Percentiles rank a stretch among this genome's conserved stretches.
Evolutionary conservation across 2,113 vertebrate species (phyloP).

Genomic region (Rana temporaria): DNA sequence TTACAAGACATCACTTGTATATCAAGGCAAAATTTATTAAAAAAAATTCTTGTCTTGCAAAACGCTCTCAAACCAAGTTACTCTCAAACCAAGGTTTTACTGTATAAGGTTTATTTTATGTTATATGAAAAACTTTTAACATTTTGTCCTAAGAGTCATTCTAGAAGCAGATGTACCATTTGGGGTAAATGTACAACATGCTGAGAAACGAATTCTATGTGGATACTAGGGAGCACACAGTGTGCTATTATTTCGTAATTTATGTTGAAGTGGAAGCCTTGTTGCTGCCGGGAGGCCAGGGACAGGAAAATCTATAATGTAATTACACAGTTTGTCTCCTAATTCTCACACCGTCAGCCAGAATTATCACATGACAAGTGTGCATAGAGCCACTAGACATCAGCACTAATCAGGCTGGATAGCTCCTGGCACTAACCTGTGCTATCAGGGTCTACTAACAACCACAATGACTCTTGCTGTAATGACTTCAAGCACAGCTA

Average conservation of each 20-base stretch:
- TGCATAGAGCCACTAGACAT: constrained; percentile 16
- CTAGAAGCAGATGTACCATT: too few species aligned
- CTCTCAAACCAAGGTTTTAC: too few species aligned
- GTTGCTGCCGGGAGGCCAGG: not conserved
- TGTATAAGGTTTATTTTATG: too few species aligned
- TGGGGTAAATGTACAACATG: too few species aligned
- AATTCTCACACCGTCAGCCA: constrained; percentile 26
- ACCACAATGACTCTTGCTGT: constrained; percentile 2
- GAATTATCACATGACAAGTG: constrained; percentile 6
- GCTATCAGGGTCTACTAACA: not conserved
- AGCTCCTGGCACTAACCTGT: constrained; percentile 40
- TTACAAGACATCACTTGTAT: too few species aligned
- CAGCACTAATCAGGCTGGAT: constrained; percentile 45
- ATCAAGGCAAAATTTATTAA: too few species aligned
- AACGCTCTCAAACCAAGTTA: too few species aligned
- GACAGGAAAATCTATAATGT: constrained; percentile 1
- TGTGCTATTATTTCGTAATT: not conserved
- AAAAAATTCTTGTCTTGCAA: too few species aligned
- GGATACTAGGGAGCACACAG: too few species aligned
- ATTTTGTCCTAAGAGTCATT: too few species aligned
- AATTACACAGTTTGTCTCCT: not conserved
- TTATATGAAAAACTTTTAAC: too few species aligned
- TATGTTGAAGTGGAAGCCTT: not conserved
- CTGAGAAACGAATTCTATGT: too few species aligned
- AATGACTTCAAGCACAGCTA: not conserved